Evolutionary conservation across 2,797 vertebrate species (phyloP), one percentile per base, ranked within the genome.

Genomic region (Mycteria americana): DNA sequence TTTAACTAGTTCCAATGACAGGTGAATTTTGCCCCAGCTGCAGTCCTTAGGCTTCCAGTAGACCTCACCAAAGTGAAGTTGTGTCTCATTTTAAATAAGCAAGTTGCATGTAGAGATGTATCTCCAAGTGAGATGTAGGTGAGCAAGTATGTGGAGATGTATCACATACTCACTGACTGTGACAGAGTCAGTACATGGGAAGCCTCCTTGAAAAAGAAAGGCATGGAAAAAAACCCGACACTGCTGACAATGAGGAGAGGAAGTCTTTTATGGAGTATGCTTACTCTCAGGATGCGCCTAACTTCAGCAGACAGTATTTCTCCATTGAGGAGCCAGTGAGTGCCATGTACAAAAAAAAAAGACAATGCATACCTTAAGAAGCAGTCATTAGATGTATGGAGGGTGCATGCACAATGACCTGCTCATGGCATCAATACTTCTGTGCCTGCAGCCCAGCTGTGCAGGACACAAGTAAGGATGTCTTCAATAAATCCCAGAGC

Each of bases 201-300:
- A 89, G 5, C 18, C 18, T 68, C 31, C 13, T 27, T 68, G 46
- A 35, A 67, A 62, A 70, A 56, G 24, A 60, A 27, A 65, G 46
- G 13, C 12, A 12, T 15, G 1, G 19, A 3, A 23, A 48, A 60
- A 50, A 41, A 5, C 0, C 1, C 4, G 2, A 35, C 11, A 37
- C 16, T 65, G 23, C 18, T 31, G n/a, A 69, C 30, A 63, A 23
- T 17, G 56, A 51, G 22, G 54, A 78, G 17, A 60, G 5, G 9
- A 65, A 19, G 13, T 13, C 19, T 56, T 74, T 69, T 60, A n/a
- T 7, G 7, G 17, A 24, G 7, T 35, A 33, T 28, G 6, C 7
- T 53, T 43, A 21, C 10, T 45, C 8, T 59, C 5, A 37, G 48
- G 15, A 48, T 25, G 10, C 0, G 0, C 21, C 7, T 31, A 39